phyloP scores from a whole-genome alignment of 2,113 vertebrate genomes.

The Gorsachius goisagi region DNA sequence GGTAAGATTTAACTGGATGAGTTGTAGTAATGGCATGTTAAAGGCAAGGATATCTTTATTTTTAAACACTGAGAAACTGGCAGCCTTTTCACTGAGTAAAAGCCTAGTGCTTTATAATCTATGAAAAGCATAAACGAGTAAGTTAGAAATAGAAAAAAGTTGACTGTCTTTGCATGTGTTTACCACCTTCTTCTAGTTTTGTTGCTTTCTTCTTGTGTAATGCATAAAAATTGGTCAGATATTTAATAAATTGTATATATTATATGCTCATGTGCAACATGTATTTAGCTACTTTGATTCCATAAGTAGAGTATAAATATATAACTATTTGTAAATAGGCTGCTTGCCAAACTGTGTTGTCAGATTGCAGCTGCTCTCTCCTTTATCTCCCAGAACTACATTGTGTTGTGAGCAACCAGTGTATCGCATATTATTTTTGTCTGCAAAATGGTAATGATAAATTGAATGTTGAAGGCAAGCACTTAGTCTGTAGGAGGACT shows the following conservation, averaged over 20 bases:
- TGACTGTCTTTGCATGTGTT: not conserved
- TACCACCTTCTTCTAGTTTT: not conserved
- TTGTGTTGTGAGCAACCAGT: not conserved
- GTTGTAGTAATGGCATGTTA: not conserved
- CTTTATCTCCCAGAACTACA: not conserved
- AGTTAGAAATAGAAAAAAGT: not conserved
- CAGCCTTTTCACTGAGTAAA: not conserved
- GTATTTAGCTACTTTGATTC: not conserved
- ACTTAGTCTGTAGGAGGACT: not conserved
- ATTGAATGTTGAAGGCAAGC: not conserved
- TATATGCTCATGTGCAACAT: not conserved
- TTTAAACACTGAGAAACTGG: not conserved
- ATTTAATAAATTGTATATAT: not conserved
- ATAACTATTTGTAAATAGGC: not conserved
- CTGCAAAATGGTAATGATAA: not conserved
- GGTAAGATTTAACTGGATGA: not conserved
- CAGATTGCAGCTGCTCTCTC: not conserved
- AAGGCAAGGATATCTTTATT: not conserved
- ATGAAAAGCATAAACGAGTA: not conserved
- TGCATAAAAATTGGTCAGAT: not conserved
- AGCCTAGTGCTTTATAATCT: not conserved
- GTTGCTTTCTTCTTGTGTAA: not conserved
- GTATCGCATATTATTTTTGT: not conserved
- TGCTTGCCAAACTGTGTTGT: not conserved
- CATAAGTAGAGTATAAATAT: not conserved